These are phyloP conservation scores for Macrocentrus cingulum DNA, from an alignment of 1,140 invertebrate genomes.

Conservation along the genomic window DNA sequence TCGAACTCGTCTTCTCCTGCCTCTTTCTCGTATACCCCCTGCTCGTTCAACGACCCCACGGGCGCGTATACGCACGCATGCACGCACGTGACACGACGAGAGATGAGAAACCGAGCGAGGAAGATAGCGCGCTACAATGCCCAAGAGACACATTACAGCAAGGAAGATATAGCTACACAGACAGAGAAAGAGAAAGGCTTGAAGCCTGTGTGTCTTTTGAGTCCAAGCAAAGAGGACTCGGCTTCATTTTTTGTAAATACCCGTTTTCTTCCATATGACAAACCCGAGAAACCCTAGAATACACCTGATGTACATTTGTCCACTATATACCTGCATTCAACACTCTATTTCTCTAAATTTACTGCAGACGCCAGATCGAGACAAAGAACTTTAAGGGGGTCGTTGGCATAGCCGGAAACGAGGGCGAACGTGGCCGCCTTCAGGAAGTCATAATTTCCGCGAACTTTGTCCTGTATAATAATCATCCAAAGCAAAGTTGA, in stretches of 20 bases:
- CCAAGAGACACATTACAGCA: constrained; percentile 12
- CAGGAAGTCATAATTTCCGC: constrained; percentile 33
- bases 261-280: not conserved
- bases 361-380: constrained; percentile 5
- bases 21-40: constrained; percentile 37
- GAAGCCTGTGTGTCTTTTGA: constrained; percentile 18
- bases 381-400: constrained; percentile 23
- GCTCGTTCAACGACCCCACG: constrained; percentile 52
- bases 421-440: constrained; percentile 19
- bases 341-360: not conserved
- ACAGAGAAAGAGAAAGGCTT: constrained; percentile 17
- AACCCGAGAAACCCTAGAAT: not conserved
- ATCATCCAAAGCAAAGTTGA: not conserved
- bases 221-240: constrained; percentile 28
- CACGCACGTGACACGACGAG: constrained; percentile 40
- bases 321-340: not conserved
- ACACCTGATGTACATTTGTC: not conserved
- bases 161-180: constrained; percentile 10
- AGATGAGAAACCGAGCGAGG: constrained; percentile 30
- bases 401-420: constrained; percentile 24
- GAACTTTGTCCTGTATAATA: constrained; percentile 17
- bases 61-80: constrained; percentile 36
- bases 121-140: constrained; percentile 7
- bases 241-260: constrained; percentile 7
- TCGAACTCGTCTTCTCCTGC: constrained; percentile 38